Base-by-base conservation (phyloP, 2,797 vertebrate genomes). In the Bovichtus variegatus region DNA sequence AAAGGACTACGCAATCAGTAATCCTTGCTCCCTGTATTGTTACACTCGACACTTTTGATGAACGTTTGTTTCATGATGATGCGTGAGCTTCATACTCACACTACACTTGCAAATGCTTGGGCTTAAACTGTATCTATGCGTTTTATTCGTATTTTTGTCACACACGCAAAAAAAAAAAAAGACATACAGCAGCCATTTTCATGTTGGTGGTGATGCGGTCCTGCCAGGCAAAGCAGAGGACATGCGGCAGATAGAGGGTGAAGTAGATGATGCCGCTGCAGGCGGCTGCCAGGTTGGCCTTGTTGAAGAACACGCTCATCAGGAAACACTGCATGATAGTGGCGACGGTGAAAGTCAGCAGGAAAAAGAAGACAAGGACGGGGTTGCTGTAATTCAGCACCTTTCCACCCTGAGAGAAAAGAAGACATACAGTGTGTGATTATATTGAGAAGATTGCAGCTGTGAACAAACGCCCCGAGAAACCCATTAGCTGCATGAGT, bases 191-290 rank as follows among this genome's bases (percentile, higher is more conserved):
- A 3, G 91, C 85, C 51, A 95, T 82, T 92, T 99, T 99, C 78
- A 97, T 91, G 66, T 92, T 83, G 4, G 76, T 81, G n/a, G 97
- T 97, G 93, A 99, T 89, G 43, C 90, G 95, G 90, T 99, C 98
- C 91, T 99, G 98, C 98, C 98, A 99, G 85, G 95, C 92, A 6
- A 97, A 96, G 93, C 97, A 99, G 81, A 99, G 90, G 38, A 99
- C 87, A 85, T 99, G 98, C 0, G 98, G 98, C 82, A 99, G 95
- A 88, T 99, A 99, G 86, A 99, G 95, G 69, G 97, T 97, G 92
- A 99, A 97, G 94, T 99, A 99, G 91, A 97, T 91, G 86, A 99
- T 95, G 16, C 97, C 97, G 3, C 98, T 98, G 92, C 98, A 99
- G 82, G 98, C 97, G 1, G 97, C 97, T n/a, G 98, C 98, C 89